Conservation (phyloP, 2,797 vertebrate species). For the Graptemys geographica region DNA sequence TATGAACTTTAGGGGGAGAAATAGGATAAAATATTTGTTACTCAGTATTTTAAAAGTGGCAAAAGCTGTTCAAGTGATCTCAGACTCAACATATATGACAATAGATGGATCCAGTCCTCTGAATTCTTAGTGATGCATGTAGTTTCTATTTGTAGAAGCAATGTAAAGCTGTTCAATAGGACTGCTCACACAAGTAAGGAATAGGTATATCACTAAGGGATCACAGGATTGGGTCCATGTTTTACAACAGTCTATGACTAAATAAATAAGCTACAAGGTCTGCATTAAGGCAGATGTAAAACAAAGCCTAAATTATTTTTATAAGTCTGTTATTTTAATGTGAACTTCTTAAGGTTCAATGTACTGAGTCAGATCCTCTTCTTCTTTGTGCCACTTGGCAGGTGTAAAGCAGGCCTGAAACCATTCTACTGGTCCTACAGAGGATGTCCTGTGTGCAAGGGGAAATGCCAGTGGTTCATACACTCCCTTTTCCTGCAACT, state of each 20-base stretch:
- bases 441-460: not conserved
- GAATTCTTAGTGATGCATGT: conserved; percentile 16
- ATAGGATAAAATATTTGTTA: conserved; percentile 48
- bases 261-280: not conserved
- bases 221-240: not conserved
- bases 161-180: not conserved
- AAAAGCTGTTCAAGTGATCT: conserved; percentile 30
- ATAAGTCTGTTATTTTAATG: not conserved
- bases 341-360: not conserved
- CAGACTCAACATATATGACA: conserved; percentile 12
- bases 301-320: not conserved
- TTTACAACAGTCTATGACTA: not conserved
- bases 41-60: conserved; percentile 48
- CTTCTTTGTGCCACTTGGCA: not conserved
- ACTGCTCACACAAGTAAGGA: not conserved
- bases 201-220: fast-evolving
- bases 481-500: not conserved
- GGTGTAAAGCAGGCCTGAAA: not conserved
- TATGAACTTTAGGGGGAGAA: conserved; percentile 61
- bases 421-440: not conserved
- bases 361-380: not conserved
- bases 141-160: not conserved
- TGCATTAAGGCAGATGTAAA: not conserved
- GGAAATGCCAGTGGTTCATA: not conserved
- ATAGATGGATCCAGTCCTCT: conserved; percentile 3